Percentiles rank a stretch among this genome's conserved stretches.
These are phyloP conservation scores for Eurystomus glaucurus DNA, from an alignment of 2,797 vertebrate genomes.

Conservation along the genomic window DNA sequence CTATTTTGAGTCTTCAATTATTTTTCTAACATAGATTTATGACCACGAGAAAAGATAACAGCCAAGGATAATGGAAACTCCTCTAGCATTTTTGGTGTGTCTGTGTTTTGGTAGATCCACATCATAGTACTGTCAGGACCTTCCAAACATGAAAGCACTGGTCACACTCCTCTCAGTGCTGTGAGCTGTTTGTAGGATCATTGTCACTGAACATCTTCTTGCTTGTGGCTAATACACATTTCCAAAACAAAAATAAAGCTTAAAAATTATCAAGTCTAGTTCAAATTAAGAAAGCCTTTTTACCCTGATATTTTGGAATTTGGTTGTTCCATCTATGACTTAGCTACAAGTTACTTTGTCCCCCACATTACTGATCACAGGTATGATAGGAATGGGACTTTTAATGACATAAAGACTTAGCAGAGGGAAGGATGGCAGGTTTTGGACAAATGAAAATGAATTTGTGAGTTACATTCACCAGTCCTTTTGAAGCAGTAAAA, in stretches of 20 bases:
- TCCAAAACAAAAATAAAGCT: not conserved
- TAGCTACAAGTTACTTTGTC: not conserved
- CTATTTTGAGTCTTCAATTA: not conserved
- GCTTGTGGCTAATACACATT: not conserved
- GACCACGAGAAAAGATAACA: not conserved
- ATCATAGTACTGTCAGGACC: not conserved
- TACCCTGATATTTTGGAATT: not conserved
- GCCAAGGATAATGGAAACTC: not conserved
- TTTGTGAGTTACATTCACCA: not conserved
- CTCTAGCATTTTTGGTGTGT: rapidly evolving
- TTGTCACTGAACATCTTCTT: not conserved
- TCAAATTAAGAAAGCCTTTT: not conserved
- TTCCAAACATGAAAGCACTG: not conserved
- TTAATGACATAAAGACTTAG: not conserved
- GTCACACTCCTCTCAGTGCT: not conserved
- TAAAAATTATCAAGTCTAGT: not conserved
- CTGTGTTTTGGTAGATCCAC: not conserved
- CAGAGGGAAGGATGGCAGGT: not conserved
- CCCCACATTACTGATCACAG: not conserved
- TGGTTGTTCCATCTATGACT: not conserved
- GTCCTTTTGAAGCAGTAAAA: not conserved
- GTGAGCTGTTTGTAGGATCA: not conserved
- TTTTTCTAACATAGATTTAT: not conserved
- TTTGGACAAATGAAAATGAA: not conserved
- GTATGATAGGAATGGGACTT: not conserved